These are phyloP conservation scores for Dorcus hopei DNA, from an alignment of 2,888 invertebrate species.

Conservation along the genomic window DNA sequence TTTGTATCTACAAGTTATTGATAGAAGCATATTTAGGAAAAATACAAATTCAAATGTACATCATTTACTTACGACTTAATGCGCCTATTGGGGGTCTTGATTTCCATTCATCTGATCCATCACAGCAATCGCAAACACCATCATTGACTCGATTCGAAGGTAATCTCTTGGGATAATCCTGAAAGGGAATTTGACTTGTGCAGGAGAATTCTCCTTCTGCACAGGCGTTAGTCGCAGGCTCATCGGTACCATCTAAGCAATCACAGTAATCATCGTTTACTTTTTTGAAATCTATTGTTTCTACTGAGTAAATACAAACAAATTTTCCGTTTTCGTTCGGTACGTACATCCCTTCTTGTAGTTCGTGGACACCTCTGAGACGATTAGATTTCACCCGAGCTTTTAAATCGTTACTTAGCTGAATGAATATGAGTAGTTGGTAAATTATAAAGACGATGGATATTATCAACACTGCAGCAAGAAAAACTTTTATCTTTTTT, in stretches of 20 bases:
- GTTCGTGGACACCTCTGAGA: slow-evolving; percentile 47
- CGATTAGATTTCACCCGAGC: slow-evolving; percentile 3
- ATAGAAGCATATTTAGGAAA: too few relatives aligned
- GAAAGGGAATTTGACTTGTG: slow-evolving; percentile 53
- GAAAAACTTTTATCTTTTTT: slow-evolving; percentile 24
- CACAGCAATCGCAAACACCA: slow-evolving; percentile 91
- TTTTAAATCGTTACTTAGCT: slow-evolving; percentile 19
- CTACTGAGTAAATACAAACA: slow-evolving; percentile 49
- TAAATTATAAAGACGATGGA: slow-evolving; percentile 27
- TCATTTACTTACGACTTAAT: too few relatives aligned
- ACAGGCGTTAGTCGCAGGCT: slow-evolving; percentile 89
- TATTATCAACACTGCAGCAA: slow-evolving; percentile 23
- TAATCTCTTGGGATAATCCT: slow-evolving; percentile 50
- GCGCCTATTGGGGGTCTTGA: too few relatives aligned
- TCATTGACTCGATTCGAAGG: slow-evolving; percentile 86
- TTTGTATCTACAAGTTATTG: too few relatives aligned
- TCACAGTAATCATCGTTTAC: slow-evolving; percentile 88
- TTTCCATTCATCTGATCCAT: slow-evolving; percentile 84
- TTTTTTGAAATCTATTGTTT: slow-evolving; percentile 54
- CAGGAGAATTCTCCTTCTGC: slow-evolving; percentile 82
- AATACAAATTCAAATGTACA: too few relatives aligned
- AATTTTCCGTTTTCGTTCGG: slow-evolving; percentile 48
- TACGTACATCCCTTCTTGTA: slow-evolving; percentile 47
- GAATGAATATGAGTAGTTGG: slow-evolving; percentile 29
- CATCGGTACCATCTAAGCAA: slow-evolving; percentile 73